These are phyloP conservation scores for Patella pellucida DNA, from an alignment of 2,888 invertebrate genomes.

Conservation along the genomic window DNA sequence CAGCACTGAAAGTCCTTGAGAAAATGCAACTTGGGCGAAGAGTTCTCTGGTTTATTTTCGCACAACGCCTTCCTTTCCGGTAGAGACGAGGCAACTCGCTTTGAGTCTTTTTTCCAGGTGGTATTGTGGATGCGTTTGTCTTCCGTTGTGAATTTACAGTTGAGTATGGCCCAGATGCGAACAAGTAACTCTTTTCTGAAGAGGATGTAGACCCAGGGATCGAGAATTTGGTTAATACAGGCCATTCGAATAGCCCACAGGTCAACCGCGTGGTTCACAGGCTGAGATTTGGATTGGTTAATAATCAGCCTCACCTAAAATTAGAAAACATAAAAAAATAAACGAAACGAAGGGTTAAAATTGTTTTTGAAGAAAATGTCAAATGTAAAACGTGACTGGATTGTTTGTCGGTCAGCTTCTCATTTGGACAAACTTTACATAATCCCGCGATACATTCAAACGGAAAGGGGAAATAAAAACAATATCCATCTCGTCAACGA, in stretches of 20 bases:
- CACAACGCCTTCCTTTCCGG: constrained; percentile 1
- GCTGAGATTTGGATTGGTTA: constrained; percentile 38
- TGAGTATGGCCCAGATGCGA: constrained; percentile 27
- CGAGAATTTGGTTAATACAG: constrained; percentile 62
- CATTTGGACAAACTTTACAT: neutral
- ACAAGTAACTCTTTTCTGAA: constrained; percentile 45
- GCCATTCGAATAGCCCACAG: constrained; percentile 57
- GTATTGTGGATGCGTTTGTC: neutral
- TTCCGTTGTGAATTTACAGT: constrained; percentile 18
- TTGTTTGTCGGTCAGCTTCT: neutral
- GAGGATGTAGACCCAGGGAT: constrained; percentile 65
- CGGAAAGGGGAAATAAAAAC: neutral
- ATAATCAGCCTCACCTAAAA: constrained; percentile 50
- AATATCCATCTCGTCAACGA: neutral
- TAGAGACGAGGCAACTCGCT: neutral
- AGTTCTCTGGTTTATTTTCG: neutral
- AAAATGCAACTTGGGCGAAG: neutral
- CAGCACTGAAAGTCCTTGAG: constrained; percentile 3
- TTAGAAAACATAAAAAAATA: constrained; percentile 8
- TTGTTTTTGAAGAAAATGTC: neutral
- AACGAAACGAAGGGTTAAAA: neutral
- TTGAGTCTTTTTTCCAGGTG: constrained; percentile 5
- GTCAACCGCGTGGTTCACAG: constrained; percentile 42
- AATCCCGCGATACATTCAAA: neutral
- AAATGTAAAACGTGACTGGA: neutral